phyloP scores from a whole-genome alignment of 2,888 invertebrate species.

The Scaptomyza polygonia region DNA sequence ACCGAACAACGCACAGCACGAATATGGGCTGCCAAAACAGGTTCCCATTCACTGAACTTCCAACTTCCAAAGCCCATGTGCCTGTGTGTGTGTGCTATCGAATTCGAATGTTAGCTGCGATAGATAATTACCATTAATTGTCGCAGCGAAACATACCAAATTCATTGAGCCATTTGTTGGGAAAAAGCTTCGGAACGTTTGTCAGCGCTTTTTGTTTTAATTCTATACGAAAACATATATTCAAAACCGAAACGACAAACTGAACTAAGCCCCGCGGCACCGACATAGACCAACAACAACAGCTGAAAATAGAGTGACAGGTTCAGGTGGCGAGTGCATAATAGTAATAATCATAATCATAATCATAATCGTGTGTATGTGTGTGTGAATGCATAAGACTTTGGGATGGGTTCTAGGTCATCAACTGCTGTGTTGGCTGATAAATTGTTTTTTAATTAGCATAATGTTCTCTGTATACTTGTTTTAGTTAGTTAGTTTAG shows the following conservation, averaged over 20 bases:
- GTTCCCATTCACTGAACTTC: conserved; percentile 68
- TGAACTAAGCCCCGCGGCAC: conserved; percentile 34
- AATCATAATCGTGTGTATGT: conserved; percentile 5
- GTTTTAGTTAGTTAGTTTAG: no score
- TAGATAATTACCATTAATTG: conserved; percentile 75
- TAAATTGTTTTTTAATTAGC: conserved; percentile 81
- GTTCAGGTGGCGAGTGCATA: conserved; percentile 62
- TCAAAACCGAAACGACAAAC: conserved; percentile 17
- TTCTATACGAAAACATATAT: conserved; percentile 35
- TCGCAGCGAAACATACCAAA: conserved; percentile 54
- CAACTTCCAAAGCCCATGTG: conserved; percentile 33
- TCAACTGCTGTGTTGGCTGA: conserved; percentile 43
- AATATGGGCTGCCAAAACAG: conserved; percentile 55
- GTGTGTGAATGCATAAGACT: background rate
- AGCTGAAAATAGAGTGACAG: conserved; percentile 49
- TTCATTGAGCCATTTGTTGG: conserved; percentile 67
- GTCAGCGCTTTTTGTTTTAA: conserved; percentile 75
- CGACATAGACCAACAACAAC: conserved; percentile 21
- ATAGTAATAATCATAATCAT: conserved; percentile 10
- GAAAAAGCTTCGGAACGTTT: conserved; percentile 45
- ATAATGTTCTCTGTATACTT: conserved; percentile 4
- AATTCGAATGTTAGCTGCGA: conserved; percentile 50
- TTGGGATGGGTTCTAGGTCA: conserved; percentile 24
- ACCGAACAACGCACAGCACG: conserved; percentile 9
- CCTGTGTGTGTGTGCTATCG: conserved; percentile 22